phyloP scores from a whole-genome alignment of 2,888 invertebrate species.

The Pachydiplax longipennis region DNA sequence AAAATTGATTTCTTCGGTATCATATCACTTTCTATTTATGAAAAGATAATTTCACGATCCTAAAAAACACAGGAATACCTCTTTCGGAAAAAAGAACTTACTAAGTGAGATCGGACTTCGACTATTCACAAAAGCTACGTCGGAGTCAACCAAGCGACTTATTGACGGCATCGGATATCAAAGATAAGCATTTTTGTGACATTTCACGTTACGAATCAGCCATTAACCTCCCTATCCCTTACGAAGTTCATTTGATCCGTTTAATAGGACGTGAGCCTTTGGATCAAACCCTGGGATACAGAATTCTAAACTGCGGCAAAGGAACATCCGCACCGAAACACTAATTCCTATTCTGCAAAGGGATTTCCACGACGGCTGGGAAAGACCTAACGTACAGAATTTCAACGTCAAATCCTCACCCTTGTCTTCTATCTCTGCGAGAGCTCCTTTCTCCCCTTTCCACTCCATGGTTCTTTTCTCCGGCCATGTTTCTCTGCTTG shows the following conservation, averaged over 20 bases:
- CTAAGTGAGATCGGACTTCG: too few species aligned
- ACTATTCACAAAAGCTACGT: too few species aligned
- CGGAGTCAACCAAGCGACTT: too few species aligned
- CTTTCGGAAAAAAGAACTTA: too few species aligned
- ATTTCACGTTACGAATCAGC: neutral
- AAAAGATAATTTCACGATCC: too few species aligned
- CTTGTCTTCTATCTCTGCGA: neutral
- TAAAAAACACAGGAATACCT: too few species aligned
- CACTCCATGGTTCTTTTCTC: neutral
- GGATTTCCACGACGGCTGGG: conserved; percentile 8
- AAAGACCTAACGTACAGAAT: neutral
- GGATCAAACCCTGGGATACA: neutral
- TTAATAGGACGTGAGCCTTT: neutral
- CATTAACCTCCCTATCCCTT: neutral
- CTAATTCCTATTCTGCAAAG: neutral
- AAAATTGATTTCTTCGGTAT: too few species aligned
- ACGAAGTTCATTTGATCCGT: conserved; percentile 1
- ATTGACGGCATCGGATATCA: neutral
- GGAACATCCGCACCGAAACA: neutral
- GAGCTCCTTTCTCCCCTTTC: neutral
- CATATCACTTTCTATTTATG: too few species aligned
- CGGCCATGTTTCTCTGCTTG: neutral
- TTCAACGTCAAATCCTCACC: neutral
- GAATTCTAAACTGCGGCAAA: conserved; percentile 16
- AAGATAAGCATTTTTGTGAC: neutral